Conservation (phyloP, 2,113 vertebrate species). For the Struthio camelus region DNA sequence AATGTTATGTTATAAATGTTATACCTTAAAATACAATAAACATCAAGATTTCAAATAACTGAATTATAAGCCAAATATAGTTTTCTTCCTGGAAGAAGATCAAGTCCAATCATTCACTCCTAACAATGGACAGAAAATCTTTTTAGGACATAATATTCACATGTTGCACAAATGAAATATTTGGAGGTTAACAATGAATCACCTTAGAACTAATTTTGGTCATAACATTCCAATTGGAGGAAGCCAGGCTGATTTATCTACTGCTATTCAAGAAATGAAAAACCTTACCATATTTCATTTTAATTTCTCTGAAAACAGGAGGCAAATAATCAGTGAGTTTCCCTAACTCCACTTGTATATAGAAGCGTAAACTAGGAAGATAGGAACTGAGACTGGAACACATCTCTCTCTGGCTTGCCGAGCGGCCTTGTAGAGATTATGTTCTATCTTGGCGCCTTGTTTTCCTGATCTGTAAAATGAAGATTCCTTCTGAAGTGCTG, state of each 20-base stretch:
- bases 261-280: neutral
- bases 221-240: neutral
- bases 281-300: neutral
- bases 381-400: neutral
- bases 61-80: neutral
- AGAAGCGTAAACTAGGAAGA: neutral
- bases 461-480: neutral
- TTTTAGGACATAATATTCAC: neutral
- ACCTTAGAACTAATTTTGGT: neutral
- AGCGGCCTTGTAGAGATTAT: neutral
- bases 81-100: constrained; percentile 6
- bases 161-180: neutral
- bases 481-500: neutral
- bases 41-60: neutral
- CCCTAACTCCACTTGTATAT: neutral
- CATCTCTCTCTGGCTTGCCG: neutral
- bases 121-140: neutral
- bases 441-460: neutral
- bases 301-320: neutral
- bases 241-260: neutral
- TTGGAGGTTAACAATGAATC: neutral
- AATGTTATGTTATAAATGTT: neutral
- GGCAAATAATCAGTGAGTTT: neutral
- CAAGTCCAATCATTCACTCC: neutral
- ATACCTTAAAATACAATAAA: neutral